phyloP scores from a whole-genome alignment of 2,888 invertebrate genomes.

The Galerucella pusilla region DNA sequence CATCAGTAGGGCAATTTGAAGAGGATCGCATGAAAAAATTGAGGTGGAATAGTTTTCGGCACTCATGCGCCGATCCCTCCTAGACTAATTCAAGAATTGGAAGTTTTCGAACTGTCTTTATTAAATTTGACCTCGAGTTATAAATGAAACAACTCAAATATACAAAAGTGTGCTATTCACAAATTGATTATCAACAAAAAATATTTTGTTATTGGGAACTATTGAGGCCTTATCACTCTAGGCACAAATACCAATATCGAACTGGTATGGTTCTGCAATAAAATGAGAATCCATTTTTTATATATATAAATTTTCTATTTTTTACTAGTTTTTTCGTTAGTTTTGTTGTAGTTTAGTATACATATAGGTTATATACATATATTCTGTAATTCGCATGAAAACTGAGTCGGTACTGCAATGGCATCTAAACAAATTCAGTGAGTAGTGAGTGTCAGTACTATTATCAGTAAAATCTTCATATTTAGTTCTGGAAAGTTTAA shows the following conservation, averaged over 20 bases:
- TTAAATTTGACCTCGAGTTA: neutral
- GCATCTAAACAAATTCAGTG: neutral
- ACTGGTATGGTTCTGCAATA: conserved; percentile 25
- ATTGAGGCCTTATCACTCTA: conserved; percentile 33
- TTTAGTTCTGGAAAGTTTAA: no score
- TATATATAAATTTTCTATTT: conserved; percentile 28
- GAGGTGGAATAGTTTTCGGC: no score
- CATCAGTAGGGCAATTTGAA: no score
- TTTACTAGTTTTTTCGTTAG: conserved; percentile 31
- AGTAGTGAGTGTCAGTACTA: neutral
- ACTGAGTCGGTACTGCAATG: neutral
- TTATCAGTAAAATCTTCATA: neutral
- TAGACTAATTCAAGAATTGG: neutral
- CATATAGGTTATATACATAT: conserved; percentile 23
- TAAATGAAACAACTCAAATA: conserved; percentile 4
- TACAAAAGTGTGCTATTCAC: conserved; percentile 5
- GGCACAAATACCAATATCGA: conserved; percentile 31
- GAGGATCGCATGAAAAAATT: no score
- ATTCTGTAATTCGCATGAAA: conserved; percentile 1
- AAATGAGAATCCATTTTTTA: conserved; percentile 23
- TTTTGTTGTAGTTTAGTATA: conserved; percentile 32
- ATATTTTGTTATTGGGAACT: conserved; percentile 15
- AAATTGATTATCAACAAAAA: conserved; percentile 10
- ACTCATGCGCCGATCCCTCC: no score
- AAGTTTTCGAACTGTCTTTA: neutral